phyloP scores from a whole-genome alignment of 2,113 vertebrate genomes.

The Melanocharis versteri region DNA sequence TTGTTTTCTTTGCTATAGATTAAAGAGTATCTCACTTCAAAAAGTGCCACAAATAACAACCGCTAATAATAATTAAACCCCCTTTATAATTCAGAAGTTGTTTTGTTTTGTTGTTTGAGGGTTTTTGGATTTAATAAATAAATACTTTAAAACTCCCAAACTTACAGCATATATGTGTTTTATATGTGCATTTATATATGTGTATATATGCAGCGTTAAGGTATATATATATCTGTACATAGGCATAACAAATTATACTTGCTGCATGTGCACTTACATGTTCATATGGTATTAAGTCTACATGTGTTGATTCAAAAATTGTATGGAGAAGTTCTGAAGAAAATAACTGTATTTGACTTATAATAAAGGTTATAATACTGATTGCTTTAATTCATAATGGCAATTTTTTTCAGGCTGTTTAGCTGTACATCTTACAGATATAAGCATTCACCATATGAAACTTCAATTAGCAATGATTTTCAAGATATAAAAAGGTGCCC shows the following conservation, averaged over 20 bases:
- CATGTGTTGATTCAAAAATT: not conserved
- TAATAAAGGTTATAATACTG: not conserved
- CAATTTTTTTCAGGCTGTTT: constrained; percentile 65
- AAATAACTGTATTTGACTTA: not conserved
- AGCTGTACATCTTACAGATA: constrained; percentile 63
- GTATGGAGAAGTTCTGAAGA: not conserved
- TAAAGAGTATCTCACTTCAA: not conserved
- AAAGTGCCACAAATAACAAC: not conserved
- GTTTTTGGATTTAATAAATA: not conserved
- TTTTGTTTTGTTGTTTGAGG: not conserved
- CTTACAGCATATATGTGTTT: not conserved
- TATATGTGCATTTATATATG: no score
- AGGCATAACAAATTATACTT: not conserved
- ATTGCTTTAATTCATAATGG: constrained; percentile 16
- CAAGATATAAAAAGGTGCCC: constrained; percentile 65
- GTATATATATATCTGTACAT: no score
- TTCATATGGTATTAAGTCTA: not conserved
- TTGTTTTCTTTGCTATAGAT: not conserved
- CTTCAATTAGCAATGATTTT: constrained; percentile 75
- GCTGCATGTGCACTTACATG: not conserved
- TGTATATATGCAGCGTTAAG: not conserved
- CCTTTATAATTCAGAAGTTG: not conserved
- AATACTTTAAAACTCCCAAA: not conserved
- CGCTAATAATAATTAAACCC: not conserved
- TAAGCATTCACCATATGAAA: constrained; percentile 75